A percentile compares a stretch with the other conserved stretches of the same genome.
phyloP scores from a whole-genome alignment of 1,140 invertebrate genomes.

The Drosophila orosa region DNA sequence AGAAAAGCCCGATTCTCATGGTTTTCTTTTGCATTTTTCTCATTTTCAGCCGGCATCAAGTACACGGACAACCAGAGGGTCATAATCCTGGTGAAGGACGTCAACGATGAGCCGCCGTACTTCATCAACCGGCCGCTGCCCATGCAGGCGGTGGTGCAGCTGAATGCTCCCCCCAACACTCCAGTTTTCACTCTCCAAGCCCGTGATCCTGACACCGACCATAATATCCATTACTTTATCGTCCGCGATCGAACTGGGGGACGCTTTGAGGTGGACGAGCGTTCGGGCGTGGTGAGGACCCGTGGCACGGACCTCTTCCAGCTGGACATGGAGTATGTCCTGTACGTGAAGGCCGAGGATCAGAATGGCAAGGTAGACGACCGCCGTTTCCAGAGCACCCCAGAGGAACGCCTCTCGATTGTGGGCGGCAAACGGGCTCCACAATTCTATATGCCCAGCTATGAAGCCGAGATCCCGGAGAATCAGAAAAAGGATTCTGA shows the following conservation, averaged over 20 bases:
- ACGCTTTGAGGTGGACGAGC: constrained; percentile 94
- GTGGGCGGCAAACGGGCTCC: constrained; percentile 96
- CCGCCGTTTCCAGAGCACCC: constrained; percentile 94
- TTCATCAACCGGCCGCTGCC: constrained; percentile 97
- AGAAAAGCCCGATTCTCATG: constrained; percentile 23
- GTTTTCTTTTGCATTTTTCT: constrained; percentile 19
- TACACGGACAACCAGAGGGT: constrained; percentile 97
- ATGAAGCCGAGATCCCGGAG: constrained; percentile 97
- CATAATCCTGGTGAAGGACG: constrained; percentile 97
- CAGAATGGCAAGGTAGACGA: constrained; percentile 95
- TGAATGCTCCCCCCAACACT: constrained; percentile 96
- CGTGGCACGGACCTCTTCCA: constrained; percentile 96
- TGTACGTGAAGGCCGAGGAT: constrained; percentile 98
- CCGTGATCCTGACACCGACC: constrained; percentile 96
- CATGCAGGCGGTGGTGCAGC: constrained; percentile 98
- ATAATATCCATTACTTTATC: constrained; percentile 98
- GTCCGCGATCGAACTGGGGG: constrained; percentile 93
- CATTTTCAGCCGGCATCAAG: constrained; percentile 79
- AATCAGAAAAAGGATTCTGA: constrained; percentile 98
- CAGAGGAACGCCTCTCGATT: constrained; percentile 95
- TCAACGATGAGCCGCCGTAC: constrained; percentile 98
- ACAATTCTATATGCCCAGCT: constrained; percentile 96
- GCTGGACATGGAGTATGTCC: constrained; percentile 97
- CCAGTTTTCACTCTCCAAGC: constrained; percentile 98
- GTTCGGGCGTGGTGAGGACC: constrained; percentile 96